Percentiles rank a stretch among this genome's conserved stretches.
Conservation (phyloP, 2,888 invertebrate genomes). For the Tolmerus cingulatus region DNA sequence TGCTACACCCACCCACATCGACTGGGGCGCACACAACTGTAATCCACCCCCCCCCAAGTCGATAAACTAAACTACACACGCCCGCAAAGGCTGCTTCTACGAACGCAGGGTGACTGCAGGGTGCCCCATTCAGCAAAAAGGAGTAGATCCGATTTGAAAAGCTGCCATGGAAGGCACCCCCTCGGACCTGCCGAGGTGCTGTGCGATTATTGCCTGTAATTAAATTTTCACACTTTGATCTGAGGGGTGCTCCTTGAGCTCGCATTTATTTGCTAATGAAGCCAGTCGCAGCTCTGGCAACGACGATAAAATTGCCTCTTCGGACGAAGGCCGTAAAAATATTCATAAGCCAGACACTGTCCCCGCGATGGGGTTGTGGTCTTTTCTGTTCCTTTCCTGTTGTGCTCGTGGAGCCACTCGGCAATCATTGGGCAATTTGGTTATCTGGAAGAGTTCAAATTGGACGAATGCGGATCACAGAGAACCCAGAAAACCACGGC, state of each 20-base stretch:
- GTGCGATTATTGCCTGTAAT: not conserved
- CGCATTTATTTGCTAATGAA: not conserved
- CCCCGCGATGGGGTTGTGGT: not conserved
- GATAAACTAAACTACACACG: not conserved
- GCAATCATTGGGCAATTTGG: not conserved
- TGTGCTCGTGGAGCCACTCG: not conserved
- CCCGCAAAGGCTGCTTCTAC: not conserved
- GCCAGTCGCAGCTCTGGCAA: not conserved
- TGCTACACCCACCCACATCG: not conserved
- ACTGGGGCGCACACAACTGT: not conserved
- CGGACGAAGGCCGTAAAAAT: not conserved
- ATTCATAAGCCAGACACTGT: not conserved
- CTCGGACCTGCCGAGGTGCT: not conserved
- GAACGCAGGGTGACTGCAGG: not conserved
- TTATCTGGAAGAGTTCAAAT: not conserved
- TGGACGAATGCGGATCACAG: not conserved
- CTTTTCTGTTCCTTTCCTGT: not conserved
- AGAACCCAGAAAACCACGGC: not conserved
- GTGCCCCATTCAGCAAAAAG: not conserved
- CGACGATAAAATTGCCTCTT: not conserved
- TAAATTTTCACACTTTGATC: not conserved
- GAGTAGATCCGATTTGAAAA: not conserved
- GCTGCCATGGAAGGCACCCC: not conserved
- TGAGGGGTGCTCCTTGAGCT: not conserved
- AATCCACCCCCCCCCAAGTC: constrained; percentile 6